Percentiles rank a stretch among this genome's conserved stretches.
Evolutionary conservation across 2,888 invertebrate genomes (phyloP).

Genomic region (Apomyelois bistriatella): DNA sequence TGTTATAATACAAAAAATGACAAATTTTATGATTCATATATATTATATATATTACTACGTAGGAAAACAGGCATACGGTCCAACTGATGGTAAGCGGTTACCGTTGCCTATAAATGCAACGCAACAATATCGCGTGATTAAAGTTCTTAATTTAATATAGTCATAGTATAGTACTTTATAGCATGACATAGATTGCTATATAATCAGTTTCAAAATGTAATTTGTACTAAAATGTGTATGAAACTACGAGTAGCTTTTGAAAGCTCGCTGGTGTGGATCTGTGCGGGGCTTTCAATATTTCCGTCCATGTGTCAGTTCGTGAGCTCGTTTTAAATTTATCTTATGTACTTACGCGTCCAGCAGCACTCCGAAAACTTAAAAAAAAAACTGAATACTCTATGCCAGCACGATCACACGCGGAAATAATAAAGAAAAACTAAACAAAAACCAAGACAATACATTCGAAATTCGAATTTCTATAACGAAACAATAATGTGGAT

Average conservation of each 20-base stretch:
- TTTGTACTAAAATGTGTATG: not conserved
- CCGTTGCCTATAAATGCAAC: no score
- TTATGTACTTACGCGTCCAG: conserved; percentile 61
- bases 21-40: no score
- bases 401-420: conserved; percentile 45
- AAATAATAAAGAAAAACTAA: conserved; percentile 10
- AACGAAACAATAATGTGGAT: conserved; percentile 61
- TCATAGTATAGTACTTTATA: no score
- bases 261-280: not conserved
- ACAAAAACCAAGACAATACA: not conserved
- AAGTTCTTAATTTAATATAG: no score
- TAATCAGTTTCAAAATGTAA: no score
- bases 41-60: no score
- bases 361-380: conserved; percentile 41
- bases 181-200: no score
- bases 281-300: conserved; percentile 8
- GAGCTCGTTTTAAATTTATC: conserved; percentile 64
- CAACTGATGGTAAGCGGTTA: no score
- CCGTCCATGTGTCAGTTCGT: conserved; percentile 17
- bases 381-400: conserved; percentile 11
- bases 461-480: conserved; percentile 25
- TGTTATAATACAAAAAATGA: no score
- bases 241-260: not conserved
- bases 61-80: no score
- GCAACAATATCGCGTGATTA: no score